Conservation (phyloP, 2,113 vertebrate species). For the Australoheros scitulus region DNA sequence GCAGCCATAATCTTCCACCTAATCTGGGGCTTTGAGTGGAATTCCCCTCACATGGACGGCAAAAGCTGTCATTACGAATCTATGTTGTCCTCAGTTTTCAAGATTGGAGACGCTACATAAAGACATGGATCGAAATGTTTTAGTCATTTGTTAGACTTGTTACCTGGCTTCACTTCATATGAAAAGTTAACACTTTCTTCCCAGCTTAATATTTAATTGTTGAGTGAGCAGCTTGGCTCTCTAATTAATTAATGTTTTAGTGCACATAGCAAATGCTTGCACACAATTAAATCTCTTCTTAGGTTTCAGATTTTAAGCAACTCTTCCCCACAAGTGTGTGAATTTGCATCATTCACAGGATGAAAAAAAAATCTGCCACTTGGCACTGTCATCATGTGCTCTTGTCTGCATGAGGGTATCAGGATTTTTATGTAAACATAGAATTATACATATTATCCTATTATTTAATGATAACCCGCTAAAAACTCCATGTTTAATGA, state of each 20-base stretch:
- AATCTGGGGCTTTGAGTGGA: conserved; percentile 68
- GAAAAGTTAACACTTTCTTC: neutral
- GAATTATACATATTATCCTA: neutral
- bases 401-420: neutral
- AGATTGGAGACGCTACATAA: neutral
- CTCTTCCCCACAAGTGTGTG: conserved; percentile 50
- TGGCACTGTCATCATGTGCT: neutral
- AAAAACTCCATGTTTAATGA: neutral
- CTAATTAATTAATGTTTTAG: neutral
- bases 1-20: conserved; percentile 66
- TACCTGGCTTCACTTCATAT: neutral
- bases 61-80: neutral
- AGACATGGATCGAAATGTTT: neutral
- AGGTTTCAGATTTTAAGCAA: neutral
- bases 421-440: neutral
- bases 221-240: neutral
- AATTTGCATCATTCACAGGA: neutral
- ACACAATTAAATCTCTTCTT: neutral
- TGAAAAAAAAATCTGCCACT: neutral
- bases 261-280: neutral
- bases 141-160: neutral
- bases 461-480: neutral
- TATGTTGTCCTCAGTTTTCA: neutral
- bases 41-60: conserved; percentile 56
- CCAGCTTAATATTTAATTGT: neutral